phyloP scores from a whole-genome alignment of 2,797 vertebrate species.

The Gobionotothen gibberifrons region DNA sequence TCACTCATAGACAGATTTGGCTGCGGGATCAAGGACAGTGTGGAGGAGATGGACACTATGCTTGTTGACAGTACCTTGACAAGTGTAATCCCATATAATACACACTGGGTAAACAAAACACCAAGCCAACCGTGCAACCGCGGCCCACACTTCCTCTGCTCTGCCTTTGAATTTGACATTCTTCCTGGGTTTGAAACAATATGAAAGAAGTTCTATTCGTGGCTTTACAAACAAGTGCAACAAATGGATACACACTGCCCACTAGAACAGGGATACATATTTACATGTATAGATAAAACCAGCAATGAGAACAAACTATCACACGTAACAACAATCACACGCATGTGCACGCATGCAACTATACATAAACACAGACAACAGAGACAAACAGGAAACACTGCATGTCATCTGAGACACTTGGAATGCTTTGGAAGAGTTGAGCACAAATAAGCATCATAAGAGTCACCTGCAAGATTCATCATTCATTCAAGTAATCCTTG shows the following conservation, averaged over 20 bases:
- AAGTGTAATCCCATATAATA: constrained; percentile 84
- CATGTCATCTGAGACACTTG: constrained; percentile 27
- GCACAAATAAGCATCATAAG: constrained; percentile 4
- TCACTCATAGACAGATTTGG: constrained; percentile 81
- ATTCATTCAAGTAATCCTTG: constrained; percentile 35
- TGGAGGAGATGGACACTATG: constrained; percentile 84
- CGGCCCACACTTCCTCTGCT: constrained; percentile 77
- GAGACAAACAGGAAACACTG: constrained; percentile 7
- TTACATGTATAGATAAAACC: constrained; percentile 55
- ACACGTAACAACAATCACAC: constrained; percentile 51
- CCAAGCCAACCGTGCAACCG: constrained; percentile 79
- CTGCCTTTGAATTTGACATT: constrained; percentile 76
- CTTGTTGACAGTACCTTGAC: constrained; percentile 88
- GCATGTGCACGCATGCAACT: constrained; percentile 42
- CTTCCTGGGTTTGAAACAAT: constrained; percentile 76
- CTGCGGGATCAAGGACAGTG: constrained; percentile 81
- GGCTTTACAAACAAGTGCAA: constrained; percentile 79
- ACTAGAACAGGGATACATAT: constrained; percentile 45
- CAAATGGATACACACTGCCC: constrained; percentile 49
- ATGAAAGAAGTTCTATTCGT: constrained; percentile 64
- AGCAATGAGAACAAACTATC: constrained; percentile 57
- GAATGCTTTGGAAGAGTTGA: constrained; percentile 30
- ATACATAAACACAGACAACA: constrained; percentile 50
- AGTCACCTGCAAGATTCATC: constrained; percentile 17
- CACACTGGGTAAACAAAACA: constrained; percentile 82